Percentiles rank a stretch among this genome's conserved stretches.
phyloP scores from a whole-genome alignment of 2,888 invertebrate genomes.

The Ischnura elegans region DNA sequence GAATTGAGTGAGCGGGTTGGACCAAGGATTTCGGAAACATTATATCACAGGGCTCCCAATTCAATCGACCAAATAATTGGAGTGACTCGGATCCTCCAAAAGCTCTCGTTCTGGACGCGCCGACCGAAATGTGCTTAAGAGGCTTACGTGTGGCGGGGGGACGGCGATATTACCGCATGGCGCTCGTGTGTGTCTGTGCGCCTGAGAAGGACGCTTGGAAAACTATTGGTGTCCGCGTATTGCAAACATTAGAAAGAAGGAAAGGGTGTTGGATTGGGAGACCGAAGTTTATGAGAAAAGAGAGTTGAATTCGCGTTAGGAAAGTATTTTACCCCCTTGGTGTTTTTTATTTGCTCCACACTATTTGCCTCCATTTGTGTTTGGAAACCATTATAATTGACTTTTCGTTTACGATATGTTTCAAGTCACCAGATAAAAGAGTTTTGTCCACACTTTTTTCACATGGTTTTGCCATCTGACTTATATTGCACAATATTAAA shows the following conservation, averaged over 20 bases:
- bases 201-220: not conserved
- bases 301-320: not conserved
- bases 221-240: no score
- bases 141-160: constrained; percentile 28
- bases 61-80: constrained; percentile 29
- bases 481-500: no score
- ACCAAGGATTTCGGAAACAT: not conserved
- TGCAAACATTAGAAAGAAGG: not conserved
- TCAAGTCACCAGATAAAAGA: no score
- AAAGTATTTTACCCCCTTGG: no score
- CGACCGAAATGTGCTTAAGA: constrained; percentile 21
- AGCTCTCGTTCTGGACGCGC: constrained; percentile 23
- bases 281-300: not conserved
- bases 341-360: no score
- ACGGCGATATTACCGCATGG: not conserved
- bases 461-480: no score
- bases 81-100: constrained; percentile 30
- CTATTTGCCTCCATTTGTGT: no score
- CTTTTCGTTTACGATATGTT: no score
- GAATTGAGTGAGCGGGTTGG: not conserved
- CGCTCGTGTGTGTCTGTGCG: not conserved
- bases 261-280: not conserved
- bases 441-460: no score
- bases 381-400: no score
- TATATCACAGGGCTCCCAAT: constrained; percentile 3